Evolutionary conservation across 2,888 invertebrate species (phyloP).

Genomic region (Metellina segmentata): DNA sequence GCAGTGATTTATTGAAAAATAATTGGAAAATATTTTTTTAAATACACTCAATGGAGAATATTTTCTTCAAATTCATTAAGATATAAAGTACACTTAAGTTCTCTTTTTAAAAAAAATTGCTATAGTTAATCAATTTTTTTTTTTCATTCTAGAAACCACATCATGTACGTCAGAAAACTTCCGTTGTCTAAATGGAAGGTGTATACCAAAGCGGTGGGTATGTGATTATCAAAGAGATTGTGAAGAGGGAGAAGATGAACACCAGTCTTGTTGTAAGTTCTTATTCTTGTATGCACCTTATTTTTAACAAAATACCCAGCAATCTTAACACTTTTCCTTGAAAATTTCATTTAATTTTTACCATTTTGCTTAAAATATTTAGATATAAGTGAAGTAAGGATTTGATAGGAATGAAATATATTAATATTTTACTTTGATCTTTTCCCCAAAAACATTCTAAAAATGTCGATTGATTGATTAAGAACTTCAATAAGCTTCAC

Average conservation of each 20-base stretch:
- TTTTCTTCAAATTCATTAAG: too few species aligned
- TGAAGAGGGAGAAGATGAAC: constrained; percentile 93
- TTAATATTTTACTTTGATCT: too few species aligned
- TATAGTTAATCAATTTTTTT: background rate
- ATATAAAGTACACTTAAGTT: too few species aligned
- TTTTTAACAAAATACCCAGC: constrained; percentile 51
- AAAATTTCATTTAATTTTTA: background rate
- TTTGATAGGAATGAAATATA: too few species aligned
- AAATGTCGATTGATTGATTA: too few species aligned
- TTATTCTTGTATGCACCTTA: background rate
- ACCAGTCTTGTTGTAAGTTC: constrained; percentile 93
- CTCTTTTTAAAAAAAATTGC: too few species aligned
- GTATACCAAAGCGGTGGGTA: constrained; percentile 91
- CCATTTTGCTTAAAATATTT: background rate
- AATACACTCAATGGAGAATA: too few species aligned
- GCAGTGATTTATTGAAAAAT: too few species aligned
- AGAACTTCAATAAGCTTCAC: too few species aligned
- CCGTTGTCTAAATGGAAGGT: constrained; percentile 80
- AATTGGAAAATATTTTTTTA: too few species aligned
- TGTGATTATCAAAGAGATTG: constrained; percentile 97
- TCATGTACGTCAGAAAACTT: constrained; percentile 78
- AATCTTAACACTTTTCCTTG: background rate
- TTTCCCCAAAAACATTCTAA: too few species aligned
- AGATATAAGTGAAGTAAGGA: background rate
- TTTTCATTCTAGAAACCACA: constrained; percentile 75